Conservation (phyloP, 2,797 vertebrate species). For the Coluber constrictor region DNA sequence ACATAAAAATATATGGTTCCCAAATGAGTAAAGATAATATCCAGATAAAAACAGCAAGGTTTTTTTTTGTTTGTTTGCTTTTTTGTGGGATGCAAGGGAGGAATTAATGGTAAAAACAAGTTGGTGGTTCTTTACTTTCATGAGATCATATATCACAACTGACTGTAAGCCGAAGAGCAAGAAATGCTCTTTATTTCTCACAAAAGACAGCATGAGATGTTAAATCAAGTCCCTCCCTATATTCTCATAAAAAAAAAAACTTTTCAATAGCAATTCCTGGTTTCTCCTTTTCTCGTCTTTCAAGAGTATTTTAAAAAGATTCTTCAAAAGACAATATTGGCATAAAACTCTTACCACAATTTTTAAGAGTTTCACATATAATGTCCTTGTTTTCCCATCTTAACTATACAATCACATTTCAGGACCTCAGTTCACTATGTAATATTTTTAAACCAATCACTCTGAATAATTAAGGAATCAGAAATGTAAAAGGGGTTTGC, state of each 20-base stretch:
- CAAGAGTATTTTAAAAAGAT: neutral
- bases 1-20: neutral
- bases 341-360: neutral
- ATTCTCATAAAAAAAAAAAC: neutral
- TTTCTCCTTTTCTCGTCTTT: neutral
- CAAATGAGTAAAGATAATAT: neutral
- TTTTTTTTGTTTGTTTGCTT: neutral
- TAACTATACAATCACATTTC: neutral
- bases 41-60: neutral
- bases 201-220: neutral
- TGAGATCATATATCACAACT: neutral
- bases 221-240: neutral
- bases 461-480: neutral
- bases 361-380: neutral
- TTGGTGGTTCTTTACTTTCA: neutral
- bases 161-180: neutral
- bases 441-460: neutral
- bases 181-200: neutral
- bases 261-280: neutral
- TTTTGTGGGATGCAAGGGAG: neutral
- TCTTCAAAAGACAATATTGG: neutral
- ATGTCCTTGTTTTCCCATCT: neutral
- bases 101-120: neutral
- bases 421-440: conserved; percentile 21
- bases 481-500: conserved; percentile 28